Conservation (phyloP, 2,797 vertebrate genomes). For the Phataginus tricuspis region DNA sequence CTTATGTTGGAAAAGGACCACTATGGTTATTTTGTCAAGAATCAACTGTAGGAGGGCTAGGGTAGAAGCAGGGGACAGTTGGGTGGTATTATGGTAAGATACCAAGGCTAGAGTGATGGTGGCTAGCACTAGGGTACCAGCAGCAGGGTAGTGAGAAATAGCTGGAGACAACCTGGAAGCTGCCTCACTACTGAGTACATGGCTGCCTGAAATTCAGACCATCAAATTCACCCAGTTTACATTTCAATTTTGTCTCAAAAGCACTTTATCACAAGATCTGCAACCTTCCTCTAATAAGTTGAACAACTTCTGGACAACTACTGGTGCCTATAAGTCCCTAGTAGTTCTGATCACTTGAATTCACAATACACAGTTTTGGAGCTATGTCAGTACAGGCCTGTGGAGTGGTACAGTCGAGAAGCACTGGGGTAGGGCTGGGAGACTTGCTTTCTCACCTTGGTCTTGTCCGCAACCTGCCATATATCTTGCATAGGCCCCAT, state of each 20-base stretch:
- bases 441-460: neutral
- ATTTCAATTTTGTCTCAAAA: neutral
- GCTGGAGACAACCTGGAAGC: neutral
- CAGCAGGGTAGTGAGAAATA: neutral
- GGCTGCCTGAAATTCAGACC: neutral
- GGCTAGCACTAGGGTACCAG: neutral
- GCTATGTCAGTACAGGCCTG: neutral
- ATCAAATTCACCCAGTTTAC: neutral
- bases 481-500: neutral
- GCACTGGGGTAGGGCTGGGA: no score
- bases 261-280: neutral
- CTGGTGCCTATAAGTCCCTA: neutral
- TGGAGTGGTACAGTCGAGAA: neutral
- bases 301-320: neutral
- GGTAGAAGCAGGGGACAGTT: neutral
- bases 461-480: neutral
- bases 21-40: neutral
- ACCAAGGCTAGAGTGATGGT: neutral
- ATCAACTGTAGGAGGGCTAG: neutral
- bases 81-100: neutral
- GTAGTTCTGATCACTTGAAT: neutral
- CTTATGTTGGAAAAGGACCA: neutral
- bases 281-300: conserved; percentile 30
- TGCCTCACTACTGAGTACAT: neutral
- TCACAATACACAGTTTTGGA: neutral